Conservation (phyloP, 2,797 vertebrate species). For the Nyctibius grandis region DNA sequence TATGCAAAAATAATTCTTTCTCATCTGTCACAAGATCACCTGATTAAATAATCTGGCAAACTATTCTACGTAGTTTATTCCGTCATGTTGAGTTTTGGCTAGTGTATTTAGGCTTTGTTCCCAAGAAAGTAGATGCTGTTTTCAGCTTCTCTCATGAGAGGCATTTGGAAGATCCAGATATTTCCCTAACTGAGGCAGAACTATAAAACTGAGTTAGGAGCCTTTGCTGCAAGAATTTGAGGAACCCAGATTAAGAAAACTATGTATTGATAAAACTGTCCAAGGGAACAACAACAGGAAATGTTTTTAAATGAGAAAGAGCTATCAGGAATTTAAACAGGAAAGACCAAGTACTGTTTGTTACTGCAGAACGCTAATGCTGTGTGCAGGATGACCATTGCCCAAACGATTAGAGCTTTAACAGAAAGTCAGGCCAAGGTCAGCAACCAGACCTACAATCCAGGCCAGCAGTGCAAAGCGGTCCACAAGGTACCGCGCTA, state of each 20-base stretch:
- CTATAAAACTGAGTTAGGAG: not conserved
- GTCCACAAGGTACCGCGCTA: not conserved
- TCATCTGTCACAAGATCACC: not conserved
- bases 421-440: not conserved
- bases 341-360: conserved; percentile 41
- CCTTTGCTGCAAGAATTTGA: conserved; percentile 4
- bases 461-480: not conserved
- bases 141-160: not conserved
- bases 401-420: not conserved
- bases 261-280: conserved; percentile 4
- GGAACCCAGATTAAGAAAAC: conserved; percentile 30
- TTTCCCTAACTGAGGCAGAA: not conserved
- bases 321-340: conserved; percentile 53
- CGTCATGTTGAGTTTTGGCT: not conserved
- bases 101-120: not conserved
- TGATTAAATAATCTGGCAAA: not conserved
- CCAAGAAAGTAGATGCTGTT: not conserved
- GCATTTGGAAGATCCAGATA: not conserved
- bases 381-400: not conserved
- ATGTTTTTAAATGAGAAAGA: conserved; percentile 37
- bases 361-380: not conserved
- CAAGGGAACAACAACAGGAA: conserved; percentile 49
- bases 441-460: too few species aligned
- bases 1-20: not conserved
- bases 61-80: not conserved